Base-by-base conservation (phyloP, 1,140 invertebrate species). In the Euura saliciscinereae region DNA sequence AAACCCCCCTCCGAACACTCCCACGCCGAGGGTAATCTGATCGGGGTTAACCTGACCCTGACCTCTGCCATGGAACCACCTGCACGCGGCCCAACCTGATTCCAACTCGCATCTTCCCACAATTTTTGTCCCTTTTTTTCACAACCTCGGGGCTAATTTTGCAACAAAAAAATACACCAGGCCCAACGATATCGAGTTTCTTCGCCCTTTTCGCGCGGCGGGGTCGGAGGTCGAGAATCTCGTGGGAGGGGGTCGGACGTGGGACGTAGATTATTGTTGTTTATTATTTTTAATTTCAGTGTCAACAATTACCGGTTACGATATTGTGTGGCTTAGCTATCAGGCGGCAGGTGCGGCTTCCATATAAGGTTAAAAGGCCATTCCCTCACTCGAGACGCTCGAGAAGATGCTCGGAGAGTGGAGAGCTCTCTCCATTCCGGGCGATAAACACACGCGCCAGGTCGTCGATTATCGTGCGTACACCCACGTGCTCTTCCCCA, bases 31-130 rank as follows among this genome's bases (percentile, higher is more conserved):
- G 80, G 86, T 85, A 86, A 86, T 83, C 79, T 83, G 85, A 85
- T 86, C 85, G 82, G 84, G 85, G 83, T 86, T 86, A 86, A 86
- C 85, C 83, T 83, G 84, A 83, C 84, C 84, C 83, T 86, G 85
- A 86, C 85, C 85, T 82, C 82, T 76, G 77, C 78, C 76, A 75
- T 77, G 75, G 70, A 71, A 76, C 79, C 82, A 82, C 79, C 79
- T 84, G 78, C 81, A 75, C 71, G 74, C 80, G 79, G 78, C 74
- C 79, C 78, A 78, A 81, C 79, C 81, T 83, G 83, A 84, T 85
- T 83, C 75, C 74, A 79, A 82, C 76, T 79, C 77, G 77, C 83
- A 78, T 78, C 70, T 79, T 78, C 76, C 75, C 72, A 77, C 75
- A 77, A 77, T 64, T 8, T 59, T 59, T 59, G 71, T 71, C 70